Evolutionary conservation across 2,113 vertebrate species (phyloP), one percentile per base, ranked within the genome.

Genomic region (Cryptotis parvus): DNA sequence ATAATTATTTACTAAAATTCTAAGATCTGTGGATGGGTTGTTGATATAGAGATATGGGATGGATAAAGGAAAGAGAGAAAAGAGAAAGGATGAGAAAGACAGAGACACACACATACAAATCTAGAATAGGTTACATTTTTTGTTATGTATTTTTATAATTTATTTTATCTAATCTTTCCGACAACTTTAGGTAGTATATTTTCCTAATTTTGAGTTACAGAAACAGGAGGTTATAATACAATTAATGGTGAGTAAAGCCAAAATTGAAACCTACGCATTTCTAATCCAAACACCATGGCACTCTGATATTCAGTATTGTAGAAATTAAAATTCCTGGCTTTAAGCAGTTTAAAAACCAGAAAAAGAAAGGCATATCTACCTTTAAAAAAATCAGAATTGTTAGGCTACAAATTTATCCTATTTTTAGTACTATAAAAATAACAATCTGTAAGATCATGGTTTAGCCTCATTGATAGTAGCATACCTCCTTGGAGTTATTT

Each of bases 1-100:
- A 39, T 93, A 58, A 22, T 65, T 4, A 91, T 33, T 61, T 82
- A 90, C 86, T 74, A 65, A 84, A 69, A 90, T 84, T 81, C 72
- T 24, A 6, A 76, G 82, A 52, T 91, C 75, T 2, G 6, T 87
- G 26, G 37, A 85, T 35, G 72, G 83, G 75, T 88, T 20, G 90
- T 14, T 58, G 20, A 58, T 58, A 58, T 20, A 58, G 55, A 58
- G 20, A 58, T 58, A 22, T 24, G 18, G 24, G 20, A 58, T 3
- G 16, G 22, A 24, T 52, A 18, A 22, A 58, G 18, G 55, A 58
- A 22, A 58, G 18, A 58, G 20, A 58, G 5, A 58, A 10, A 11
- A 29, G 27, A 29, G 63, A 31, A 4, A 65, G 27, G 10, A 20
- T 8, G 58, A 61, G 26, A 61, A 26, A 61, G 58, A 26, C 2